These are phyloP conservation scores for Nasonia vitripennis DNA, from an alignment of 1,140 invertebrate species.

Conservation along the genomic window DNA sequence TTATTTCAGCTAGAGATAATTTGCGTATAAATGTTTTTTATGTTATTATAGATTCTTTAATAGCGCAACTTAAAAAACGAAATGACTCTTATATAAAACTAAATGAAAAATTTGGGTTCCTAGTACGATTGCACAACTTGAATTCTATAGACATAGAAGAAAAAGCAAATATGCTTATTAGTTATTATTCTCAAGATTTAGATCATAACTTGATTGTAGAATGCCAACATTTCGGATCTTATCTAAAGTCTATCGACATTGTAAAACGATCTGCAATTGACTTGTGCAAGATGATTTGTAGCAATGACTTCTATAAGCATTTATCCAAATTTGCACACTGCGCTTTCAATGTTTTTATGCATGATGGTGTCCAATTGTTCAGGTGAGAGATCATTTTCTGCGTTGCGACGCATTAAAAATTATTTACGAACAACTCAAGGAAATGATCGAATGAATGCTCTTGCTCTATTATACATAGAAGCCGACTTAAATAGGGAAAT, in stretches of 20 bases:
- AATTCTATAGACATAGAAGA: not conserved
- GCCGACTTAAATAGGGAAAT: slow-evolving; percentile 6
- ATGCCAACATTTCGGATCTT: slow-evolving; percentile 4
- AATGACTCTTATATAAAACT: too few relatives aligned
- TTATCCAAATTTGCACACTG: not conserved
- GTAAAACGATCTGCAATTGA: not conserved
- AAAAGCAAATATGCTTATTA: not conserved
- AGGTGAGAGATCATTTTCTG: slow-evolving; percentile 7
- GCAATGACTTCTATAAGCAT: too few relatives aligned
- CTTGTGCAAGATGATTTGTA: not conserved
- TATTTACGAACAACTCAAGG: slow-evolving; percentile 18
- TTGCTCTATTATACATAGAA: slow-evolving; percentile 34
- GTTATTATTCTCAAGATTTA: not conserved
- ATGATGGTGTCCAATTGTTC: not conserved
- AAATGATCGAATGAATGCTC: slow-evolving; percentile 16
- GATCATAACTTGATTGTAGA: not conserved
- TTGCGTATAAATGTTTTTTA: slow-evolving; percentile 16
- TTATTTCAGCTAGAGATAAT: not conserved
- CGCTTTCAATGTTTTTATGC: not conserved
- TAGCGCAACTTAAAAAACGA: too few relatives aligned
- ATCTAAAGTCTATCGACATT: not conserved
- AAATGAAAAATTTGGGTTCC: not conserved
- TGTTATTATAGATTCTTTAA: slow-evolving; percentile 3
- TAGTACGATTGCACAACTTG: not conserved
- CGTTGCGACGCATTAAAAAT: slow-evolving; percentile 10